Percentiles rank a stretch among this genome's conserved stretches.
Conservation (phyloP, 1,140 invertebrate genomes). For the Pomacea maculata region DNA sequence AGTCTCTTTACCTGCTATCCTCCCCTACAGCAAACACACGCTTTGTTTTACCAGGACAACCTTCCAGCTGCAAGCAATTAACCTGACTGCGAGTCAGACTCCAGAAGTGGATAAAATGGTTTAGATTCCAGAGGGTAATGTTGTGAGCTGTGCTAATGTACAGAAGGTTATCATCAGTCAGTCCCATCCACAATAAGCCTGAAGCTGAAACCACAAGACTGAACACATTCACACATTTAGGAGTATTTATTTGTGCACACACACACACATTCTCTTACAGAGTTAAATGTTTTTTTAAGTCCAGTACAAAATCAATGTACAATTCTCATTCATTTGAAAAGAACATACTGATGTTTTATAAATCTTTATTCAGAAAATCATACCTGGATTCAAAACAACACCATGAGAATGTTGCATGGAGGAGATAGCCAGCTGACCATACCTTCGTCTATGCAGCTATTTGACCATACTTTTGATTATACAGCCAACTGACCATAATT, state of each 20-base stretch:
- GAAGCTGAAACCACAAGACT: slow-evolving; percentile 57
- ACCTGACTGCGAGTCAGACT: slow-evolving; percentile 51
- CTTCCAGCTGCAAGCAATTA: slow-evolving; percentile 44
- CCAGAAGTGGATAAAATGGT: slow-evolving; percentile 61
- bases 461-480: too few species aligned
- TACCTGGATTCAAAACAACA: too few species aligned
- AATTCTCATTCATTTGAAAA: too few species aligned
- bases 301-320: too few species aligned
- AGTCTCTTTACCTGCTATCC: slow-evolving; percentile 56
- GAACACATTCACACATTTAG: slow-evolving; percentile 16
- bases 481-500: too few species aligned
- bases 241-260: not conserved
- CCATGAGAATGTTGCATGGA: too few species aligned
- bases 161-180: slow-evolving; percentile 61
- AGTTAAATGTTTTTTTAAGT: too few species aligned
- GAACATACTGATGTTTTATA: too few species aligned
- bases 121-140: slow-evolving; percentile 60
- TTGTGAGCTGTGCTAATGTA: slow-evolving; percentile 56
- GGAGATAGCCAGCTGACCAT: too few species aligned
- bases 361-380: too few species aligned
- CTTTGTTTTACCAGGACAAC: slow-evolving; percentile 50
- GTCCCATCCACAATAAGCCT: slow-evolving; percentile 63
- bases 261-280: not conserved
- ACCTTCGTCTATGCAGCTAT: too few species aligned
- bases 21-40: slow-evolving; percentile 55